Base-by-base conservation (phyloP, 2,113 vertebrate species). In the Bucco capensis region DNA sequence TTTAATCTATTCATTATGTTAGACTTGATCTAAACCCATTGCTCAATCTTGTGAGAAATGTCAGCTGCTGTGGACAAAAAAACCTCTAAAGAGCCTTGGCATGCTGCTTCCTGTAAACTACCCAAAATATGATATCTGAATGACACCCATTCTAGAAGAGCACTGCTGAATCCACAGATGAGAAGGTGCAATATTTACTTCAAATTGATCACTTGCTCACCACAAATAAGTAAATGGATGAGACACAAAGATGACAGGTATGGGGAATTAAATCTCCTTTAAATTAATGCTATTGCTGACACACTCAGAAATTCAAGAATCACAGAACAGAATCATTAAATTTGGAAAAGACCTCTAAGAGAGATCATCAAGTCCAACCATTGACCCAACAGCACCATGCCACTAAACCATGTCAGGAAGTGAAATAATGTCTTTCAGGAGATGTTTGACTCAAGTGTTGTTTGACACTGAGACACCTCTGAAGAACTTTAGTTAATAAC, bases 81-180 rank as follows among this genome's bases (percentile, higher is more conserved):
- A 42, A 42, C 40, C 40, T 44, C 0, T 33, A 6, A 75, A 17
- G 28, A 30, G 42, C 17, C 6, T 56, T 27, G 33, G n/a, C 51
- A 79, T 0, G 0, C 9, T 1, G 1, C n/a, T 28, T 65, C 33
- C 44, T 67, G 25, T 21, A n/a, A 72, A 73, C 14, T 56, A 60
- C 9, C 22, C 57, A 28, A 57, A 91, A 35, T 7, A 19, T 4
- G 7, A 19, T 2, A 46, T 37, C 8, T 17, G 33, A 61, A 30
- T 14, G 22, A 44, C 72, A 76, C 4, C 23, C 30, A 11, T 8
- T 58, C 47, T 25, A 30, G 38, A 81, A 16, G 1, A 69, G 46
- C 2, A n/a, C 33, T 49, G 30, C 24, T 83, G 70, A 28, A 77
- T 38, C 56, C 27, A 37, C 13, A 88, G 5, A 42, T 17, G 8